A percentile compares a stretch with the other conserved stretches of the same genome.
phyloP scores from a whole-genome alignment of 2,888 invertebrate species.

The Tenthredo livida region DNA sequence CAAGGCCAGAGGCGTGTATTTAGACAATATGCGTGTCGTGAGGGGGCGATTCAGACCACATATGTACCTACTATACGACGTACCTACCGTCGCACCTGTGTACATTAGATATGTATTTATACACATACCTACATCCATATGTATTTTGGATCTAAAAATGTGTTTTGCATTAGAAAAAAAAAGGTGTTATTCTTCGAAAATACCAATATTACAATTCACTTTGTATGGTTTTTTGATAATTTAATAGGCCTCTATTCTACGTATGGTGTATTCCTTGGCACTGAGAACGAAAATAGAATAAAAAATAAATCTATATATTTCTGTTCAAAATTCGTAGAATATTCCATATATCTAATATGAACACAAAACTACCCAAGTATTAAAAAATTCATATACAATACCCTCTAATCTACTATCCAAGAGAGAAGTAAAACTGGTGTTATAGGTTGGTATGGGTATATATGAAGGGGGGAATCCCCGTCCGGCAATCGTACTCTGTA shows the following conservation, averaged over 20 bases:
- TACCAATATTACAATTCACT: too few species aligned
- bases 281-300: neutral
- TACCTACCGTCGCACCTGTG: neutral
- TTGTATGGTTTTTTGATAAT: neutral
- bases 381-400: neutral
- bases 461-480: conserved; percentile 1
- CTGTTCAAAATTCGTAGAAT: neutral
- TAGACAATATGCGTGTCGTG: conserved; percentile 25
- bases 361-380: neutral
- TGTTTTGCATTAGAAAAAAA: neutral
- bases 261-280: neutral
- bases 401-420: neutral
- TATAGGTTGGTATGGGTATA: neutral
- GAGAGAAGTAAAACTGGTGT: neutral
- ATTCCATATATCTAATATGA: neutral
- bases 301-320: neutral
- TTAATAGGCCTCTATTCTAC: neutral
- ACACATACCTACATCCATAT: neutral
- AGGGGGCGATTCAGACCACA: neutral
- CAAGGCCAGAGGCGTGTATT: conserved; percentile 19
- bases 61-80: conserved; percentile 8
- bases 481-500: conserved; percentile 43
- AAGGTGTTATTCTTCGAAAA: neutral
- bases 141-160: neutral
- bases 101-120: neutral